Percentiles rank a stretch among this genome's conserved stretches.
These are phyloP conservation scores for Drosophila falleni DNA, from an alignment of 2,888 invertebrate genomes.

Conservation along the genomic window DNA sequence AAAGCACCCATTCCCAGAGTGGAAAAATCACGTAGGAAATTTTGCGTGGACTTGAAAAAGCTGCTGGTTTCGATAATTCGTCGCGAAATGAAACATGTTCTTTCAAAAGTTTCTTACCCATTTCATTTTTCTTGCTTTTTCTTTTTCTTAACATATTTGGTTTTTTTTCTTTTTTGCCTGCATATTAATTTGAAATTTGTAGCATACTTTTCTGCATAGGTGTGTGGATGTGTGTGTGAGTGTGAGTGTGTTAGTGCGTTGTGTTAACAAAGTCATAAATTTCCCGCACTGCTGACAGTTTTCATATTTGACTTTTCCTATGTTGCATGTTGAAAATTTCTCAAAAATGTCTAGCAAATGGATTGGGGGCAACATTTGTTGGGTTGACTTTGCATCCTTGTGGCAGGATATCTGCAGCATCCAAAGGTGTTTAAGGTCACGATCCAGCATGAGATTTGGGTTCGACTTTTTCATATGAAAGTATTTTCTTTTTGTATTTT, in stretches of 20 bases:
- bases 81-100: slow-evolving; percentile 63
- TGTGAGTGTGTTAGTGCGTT: slow-evolving; percentile 25
- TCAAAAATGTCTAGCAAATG: slow-evolving; percentile 44
- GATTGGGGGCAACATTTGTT: slow-evolving; percentile 9
- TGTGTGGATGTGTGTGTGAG: slow-evolving; percentile 5
- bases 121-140: slow-evolving; percentile 47
- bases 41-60: slow-evolving; percentile 67
- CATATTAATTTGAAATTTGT: slow-evolving; percentile 79
- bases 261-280: slow-evolving; percentile 79
- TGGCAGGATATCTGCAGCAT: slow-evolving; percentile 1
- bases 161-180: slow-evolving; percentile 39
- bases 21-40: slow-evolving; percentile 73
- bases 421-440: slow-evolving; percentile 20
- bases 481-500: slow-evolving; percentile 32
- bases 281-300: slow-evolving; percentile 72
- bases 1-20: slow-evolving; percentile 20
- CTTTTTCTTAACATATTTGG: background rate
- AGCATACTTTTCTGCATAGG: slow-evolving; percentile 66
- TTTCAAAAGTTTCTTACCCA: slow-evolving; percentile 56
- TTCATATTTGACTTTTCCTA: slow-evolving; percentile 79
- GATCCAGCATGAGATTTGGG: slow-evolving; percentile 17
- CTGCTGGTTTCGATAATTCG: slow-evolving; percentile 69
- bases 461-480: slow-evolving; percentile 40
- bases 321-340: slow-evolving; percentile 61
- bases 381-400: background rate